phyloP scores from a whole-genome alignment of 1,140 invertebrate species.

The Nasonia giraulti region DNA sequence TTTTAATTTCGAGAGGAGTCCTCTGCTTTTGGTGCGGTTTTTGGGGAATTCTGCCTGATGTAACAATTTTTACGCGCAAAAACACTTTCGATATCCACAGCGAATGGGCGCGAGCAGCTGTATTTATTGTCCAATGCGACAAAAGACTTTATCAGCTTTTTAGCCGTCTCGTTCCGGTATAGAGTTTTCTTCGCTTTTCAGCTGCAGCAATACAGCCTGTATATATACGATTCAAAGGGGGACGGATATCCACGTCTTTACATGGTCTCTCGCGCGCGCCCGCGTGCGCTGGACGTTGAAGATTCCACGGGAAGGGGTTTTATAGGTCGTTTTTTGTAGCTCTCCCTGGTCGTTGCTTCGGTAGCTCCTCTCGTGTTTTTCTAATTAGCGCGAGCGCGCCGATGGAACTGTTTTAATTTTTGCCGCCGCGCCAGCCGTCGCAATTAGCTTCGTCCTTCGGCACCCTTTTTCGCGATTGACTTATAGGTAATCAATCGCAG shows the following conservation, averaged over 20 bases:
- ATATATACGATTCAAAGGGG: not conserved
- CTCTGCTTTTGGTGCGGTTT: too few species aligned
- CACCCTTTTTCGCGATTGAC: not conserved
- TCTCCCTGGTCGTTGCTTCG: not conserved
- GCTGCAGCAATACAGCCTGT: too few species aligned
- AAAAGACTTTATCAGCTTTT: not conserved
- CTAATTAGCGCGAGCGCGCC: constrained; percentile 10
- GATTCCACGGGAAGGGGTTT: not conserved
- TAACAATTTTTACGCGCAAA: too few species aligned
- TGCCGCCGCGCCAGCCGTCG: not conserved
- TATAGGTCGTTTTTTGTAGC: constrained; percentile 7
- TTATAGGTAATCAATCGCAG: not conserved
- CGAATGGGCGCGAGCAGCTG: too few species aligned
- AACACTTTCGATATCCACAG: too few species aligned
- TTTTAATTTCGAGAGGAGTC: too few species aligned
- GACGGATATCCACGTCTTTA: constrained; percentile 1
- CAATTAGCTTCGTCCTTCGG: constrained; percentile 14
- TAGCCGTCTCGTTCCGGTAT: not conserved
- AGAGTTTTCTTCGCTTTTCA: too few species aligned
- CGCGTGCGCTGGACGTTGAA: not conserved
- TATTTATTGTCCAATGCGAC: too few species aligned
- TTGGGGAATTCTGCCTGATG: too few species aligned
- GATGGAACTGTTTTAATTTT: constrained; percentile 31
- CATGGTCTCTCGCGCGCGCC: not conserved
- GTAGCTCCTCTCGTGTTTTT: not conserved